These are phyloP conservation scores for Leucozona laternaria DNA, from an alignment of 2,888 invertebrate genomes.

Conservation along the genomic window DNA sequence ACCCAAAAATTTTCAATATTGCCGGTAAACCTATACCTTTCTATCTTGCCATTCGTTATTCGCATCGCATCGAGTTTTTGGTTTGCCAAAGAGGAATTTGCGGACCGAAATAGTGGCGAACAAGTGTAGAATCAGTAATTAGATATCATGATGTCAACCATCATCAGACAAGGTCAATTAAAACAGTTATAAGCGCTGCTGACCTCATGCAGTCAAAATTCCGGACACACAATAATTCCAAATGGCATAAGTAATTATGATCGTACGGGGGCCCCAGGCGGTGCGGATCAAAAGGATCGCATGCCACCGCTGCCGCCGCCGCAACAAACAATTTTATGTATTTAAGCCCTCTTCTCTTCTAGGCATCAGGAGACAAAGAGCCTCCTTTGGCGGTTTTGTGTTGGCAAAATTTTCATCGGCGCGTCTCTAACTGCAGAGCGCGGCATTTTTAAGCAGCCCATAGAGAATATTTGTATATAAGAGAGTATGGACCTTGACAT, in stretches of 20 bases:
- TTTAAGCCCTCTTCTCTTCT: slow-evolving; percentile 37
- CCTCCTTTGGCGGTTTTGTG: slow-evolving; percentile 5
- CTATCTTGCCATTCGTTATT: not conserved
- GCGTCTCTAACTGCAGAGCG: not conserved
- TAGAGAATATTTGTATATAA: slow-evolving; percentile 26
- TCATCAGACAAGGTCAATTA: slow-evolving; percentile 62
- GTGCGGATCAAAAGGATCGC: slow-evolving; percentile 61
- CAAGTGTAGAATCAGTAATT: slow-evolving; percentile 75
- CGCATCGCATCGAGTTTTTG: not conserved
- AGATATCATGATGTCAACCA: slow-evolving; percentile 60
- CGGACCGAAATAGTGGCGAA: slow-evolving; percentile 60
- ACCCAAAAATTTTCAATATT: slow-evolving; percentile 65
- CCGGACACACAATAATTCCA: slow-evolving; percentile 57
- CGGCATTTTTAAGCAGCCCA: slow-evolving; percentile 49
- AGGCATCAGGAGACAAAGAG: slow-evolving; percentile 13
- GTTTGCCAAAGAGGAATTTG: slow-evolving; percentile 43
- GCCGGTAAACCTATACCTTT: not conserved
- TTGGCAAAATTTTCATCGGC: slow-evolving; percentile 9
- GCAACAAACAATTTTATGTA: slow-evolving; percentile 20
- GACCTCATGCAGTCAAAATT: slow-evolving; percentile 61
- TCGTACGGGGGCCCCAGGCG: slow-evolving; percentile 38
- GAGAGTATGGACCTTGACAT: slow-evolving; percentile 1
- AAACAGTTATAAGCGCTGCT: slow-evolving; percentile 68
- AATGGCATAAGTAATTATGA: slow-evolving; percentile 73
- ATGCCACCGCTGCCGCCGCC: not conserved